A percentile compares a stretch with the other conserved stretches of the same genome.
These are phyloP conservation scores for Agrypnus murinus DNA, from an alignment of 2,888 invertebrate species.

Conservation along the genomic window DNA sequence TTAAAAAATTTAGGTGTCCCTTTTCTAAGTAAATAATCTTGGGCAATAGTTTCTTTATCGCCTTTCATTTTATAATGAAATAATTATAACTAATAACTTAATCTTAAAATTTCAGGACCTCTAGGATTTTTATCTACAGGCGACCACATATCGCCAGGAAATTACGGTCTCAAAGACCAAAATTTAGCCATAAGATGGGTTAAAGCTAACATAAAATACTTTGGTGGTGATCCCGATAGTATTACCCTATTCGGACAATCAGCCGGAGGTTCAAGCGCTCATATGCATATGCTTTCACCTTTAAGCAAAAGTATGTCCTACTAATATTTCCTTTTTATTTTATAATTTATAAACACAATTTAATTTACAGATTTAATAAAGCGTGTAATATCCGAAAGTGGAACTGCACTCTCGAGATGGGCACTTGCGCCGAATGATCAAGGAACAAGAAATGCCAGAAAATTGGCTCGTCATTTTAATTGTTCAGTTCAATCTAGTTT, in stretches of 20 bases:
- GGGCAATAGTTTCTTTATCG: too few relatives aligned
- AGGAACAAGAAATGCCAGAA: slow-evolving; percentile 75
- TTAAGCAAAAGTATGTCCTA: slow-evolving; percentile 62
- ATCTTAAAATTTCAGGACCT: slow-evolving; percentile 59
- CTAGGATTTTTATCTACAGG: slow-evolving; percentile 62
- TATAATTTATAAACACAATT: neutral
- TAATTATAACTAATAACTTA: too few relatives aligned
- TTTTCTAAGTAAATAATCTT: too few relatives aligned
- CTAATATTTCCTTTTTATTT: neutral
- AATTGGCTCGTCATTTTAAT: slow-evolving; percentile 76
- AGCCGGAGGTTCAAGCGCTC: slow-evolving; percentile 68
- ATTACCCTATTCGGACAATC: slow-evolving; percentile 68
- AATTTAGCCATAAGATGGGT: slow-evolving; percentile 67
- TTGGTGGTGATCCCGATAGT: slow-evolving; percentile 63
- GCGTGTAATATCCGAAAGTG: slow-evolving; percentile 81
- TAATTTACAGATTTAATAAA: slow-evolving; percentile 33
- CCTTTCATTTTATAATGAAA: too few relatives aligned
- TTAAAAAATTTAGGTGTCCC: too few relatives aligned
- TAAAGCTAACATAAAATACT: slow-evolving; percentile 55
- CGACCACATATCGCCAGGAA: slow-evolving; percentile 66
- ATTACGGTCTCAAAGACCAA: slow-evolving; percentile 57
- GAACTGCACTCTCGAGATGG: slow-evolving; percentile 75
- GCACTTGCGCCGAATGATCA: slow-evolving; percentile 71
- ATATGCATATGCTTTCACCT: slow-evolving; percentile 68
- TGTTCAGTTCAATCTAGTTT: slow-evolving; percentile 74